Evolutionary conservation across 2,888 invertebrate genomes (phyloP), one percentile per base, ranked within the genome.

Genomic region (Drepanosiphum platanoidis): DNA sequence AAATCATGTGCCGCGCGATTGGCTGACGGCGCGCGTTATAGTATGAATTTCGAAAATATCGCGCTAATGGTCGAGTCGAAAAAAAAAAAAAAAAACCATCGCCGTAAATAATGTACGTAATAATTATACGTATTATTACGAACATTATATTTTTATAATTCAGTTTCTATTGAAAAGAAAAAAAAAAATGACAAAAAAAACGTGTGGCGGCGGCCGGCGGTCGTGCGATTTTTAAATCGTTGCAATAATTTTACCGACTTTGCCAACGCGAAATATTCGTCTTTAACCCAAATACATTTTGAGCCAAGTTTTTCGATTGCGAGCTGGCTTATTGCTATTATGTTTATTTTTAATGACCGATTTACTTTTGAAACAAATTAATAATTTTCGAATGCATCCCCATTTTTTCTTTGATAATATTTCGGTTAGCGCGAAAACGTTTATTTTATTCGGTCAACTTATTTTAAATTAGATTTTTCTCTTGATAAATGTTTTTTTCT

Each of bases 251-350:
- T 15, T 30, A 8, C 9, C 7, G 15, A 32, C 32, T 15, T n/a
- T 18, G 46, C 66, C 32, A 34, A 46, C 46, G 9, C 1, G n/a
- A 5, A 34, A 79, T 80, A 27, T n/a, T 58, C 34, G 34, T 70
- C 18, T 68, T 70, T 36, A 80, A 70, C 68, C 68, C 27, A 70
- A 70, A 80, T 70, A 52, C 27, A 27, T 27, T 34, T 70, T 34
- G 80, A 80, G 52, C 68, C 80, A 80, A 70, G 18, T 52, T 80
- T 34, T 27, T 36, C 34, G 66, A 70, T 52, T 9, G 9, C 27
- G 27, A 68, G 32, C 36, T 34, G 27, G 9, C 3, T 22, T 46
- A 18, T 3, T 15, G 5, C 15, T 42, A n/a, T 30, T 64, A 66
- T 32, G 22, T 5, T 27, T 70, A 34, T 70, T 70, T 80, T 70